Evolutionary conservation across 2,888 invertebrate genomes (phyloP), one percentile per base, ranked within the genome.

Genomic region (Willowsia nigromaculata): DNA sequence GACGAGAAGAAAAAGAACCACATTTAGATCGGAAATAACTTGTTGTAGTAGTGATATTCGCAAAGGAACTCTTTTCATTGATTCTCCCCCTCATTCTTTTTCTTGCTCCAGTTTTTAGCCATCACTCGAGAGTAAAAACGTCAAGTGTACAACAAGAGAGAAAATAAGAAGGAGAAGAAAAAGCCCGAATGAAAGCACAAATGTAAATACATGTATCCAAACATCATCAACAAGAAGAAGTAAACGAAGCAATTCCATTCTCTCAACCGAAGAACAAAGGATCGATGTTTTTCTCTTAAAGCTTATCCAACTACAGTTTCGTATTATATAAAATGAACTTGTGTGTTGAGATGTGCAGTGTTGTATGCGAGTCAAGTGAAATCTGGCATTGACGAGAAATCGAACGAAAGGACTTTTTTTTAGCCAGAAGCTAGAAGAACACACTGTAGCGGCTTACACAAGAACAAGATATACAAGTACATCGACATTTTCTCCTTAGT

Each of bases 21-120:
- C 50, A 86, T 88, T 22, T 53, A 81, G 74, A 88, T 87, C 81
- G 81, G 87, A 82, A 82, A 82, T 71, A 82, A 82, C 81, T 68
- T 30, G 71, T 43, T 37, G 43, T 43, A 6, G 43, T 40, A 71
- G 76, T 71, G 50, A 53, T 43, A 85, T 78, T 65, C 78, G 50
- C 78, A 80, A 47, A 86, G 68, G 50, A 78, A 80, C 82, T 59
- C 27, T 80, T 71, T 71, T 71, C 71, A 71, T 25, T 71, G 68
- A 15, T 15, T 62, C 62, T 4, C 33, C 7, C 37, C 40, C 68
- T 22, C 33, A 37, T 11, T 71, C 33, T 74, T 22, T 33, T 22
- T 30, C 43, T 47, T 43, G 65, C 30, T 84, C 84, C 82, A 56
- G 59, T 81, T 50, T 71, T n/a, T n/a, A n/a, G n/a, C n/a, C n/a